These are phyloP conservation scores for Xiphophorus maculatus DNA, from an alignment of 2,113 vertebrate genomes.

Conservation along the genomic window DNA sequence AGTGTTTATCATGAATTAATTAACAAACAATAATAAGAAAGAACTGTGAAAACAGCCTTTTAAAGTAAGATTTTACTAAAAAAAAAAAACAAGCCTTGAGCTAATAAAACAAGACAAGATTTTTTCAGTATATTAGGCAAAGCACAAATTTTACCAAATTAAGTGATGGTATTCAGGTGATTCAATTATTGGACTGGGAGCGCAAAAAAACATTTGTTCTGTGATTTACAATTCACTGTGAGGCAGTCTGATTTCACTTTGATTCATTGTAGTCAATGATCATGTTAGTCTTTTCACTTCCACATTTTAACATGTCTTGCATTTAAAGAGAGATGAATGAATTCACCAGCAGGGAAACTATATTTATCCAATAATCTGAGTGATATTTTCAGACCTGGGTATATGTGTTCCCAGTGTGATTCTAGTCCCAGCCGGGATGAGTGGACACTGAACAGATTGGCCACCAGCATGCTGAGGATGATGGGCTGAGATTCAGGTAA, in stretches of 20 bases:
- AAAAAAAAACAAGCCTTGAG: background rate
- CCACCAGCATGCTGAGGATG: constrained; percentile 71
- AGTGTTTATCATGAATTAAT: background rate
- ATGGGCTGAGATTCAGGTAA: constrained; percentile 65
- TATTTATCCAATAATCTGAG: constrained; percentile 40
- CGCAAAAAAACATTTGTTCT: background rate
- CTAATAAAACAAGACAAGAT: background rate
- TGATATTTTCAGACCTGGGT: constrained; percentile 30
- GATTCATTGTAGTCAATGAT: constrained; percentile 26
- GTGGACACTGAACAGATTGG: constrained; percentile 79
- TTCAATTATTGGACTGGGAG: background rate
- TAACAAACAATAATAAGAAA: background rate
- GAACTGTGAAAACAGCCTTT: background rate
- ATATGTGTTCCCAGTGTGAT: constrained; percentile 46
- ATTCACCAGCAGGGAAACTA: constrained; percentile 30
- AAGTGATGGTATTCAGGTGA: background rate
- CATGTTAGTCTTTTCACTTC: constrained; percentile 10
- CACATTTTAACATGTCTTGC: constrained; percentile 30
- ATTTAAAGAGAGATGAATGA: constrained; percentile 27
- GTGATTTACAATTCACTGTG: background rate
- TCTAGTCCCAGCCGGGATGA: constrained; percentile 50
- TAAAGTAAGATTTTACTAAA: too few relatives aligned
- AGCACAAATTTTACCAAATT: background rate
- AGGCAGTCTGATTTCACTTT: background rate
- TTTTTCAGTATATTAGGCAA: background rate